Conservation (phyloP, 2,888 invertebrate species). For the Melieria omissa region DNA sequence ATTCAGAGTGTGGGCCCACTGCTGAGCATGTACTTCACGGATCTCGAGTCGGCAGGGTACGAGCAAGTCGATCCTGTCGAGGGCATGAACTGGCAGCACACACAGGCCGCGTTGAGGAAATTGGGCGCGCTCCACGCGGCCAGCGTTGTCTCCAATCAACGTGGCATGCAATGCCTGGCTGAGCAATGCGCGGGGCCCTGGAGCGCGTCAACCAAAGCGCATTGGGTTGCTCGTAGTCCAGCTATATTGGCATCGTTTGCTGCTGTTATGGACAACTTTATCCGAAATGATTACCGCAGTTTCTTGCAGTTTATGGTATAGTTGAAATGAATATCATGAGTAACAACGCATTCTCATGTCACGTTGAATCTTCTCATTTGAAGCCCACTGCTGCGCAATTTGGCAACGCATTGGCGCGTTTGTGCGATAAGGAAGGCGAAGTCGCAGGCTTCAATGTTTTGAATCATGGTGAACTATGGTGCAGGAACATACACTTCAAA, state of each 20-base stretch:
- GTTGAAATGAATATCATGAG: too few species aligned
- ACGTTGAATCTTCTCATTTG: not conserved
- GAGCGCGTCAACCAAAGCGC: conserved; percentile 51
- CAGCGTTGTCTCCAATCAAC: conserved; percentile 53
- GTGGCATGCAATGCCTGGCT: conserved; percentile 50
- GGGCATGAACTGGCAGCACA: conserved; percentile 56
- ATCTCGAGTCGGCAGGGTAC: conserved; percentile 33
- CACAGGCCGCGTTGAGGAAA: conserved; percentile 52
- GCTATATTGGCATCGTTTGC: conserved; percentile 31
- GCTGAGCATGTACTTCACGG: too few species aligned
- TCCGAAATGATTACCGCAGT: too few species aligned
- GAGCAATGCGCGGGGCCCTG: conserved; percentile 52
- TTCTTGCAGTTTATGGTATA: too few species aligned
- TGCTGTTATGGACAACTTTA: not conserved
- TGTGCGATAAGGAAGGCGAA: conserved; percentile 45
- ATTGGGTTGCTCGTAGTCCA: conserved; percentile 51
- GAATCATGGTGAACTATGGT: conserved; percentile 61
- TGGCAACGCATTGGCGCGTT: conserved; percentile 51
- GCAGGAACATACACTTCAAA: conserved; percentile 57
- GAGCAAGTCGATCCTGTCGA: conserved; percentile 54
- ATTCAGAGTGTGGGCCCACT: too few species aligned
- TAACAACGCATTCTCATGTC: too few species aligned
- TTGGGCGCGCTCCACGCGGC: conserved; percentile 61
- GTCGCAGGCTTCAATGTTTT: conserved; percentile 55
- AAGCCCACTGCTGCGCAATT: conserved; percentile 57